These are phyloP conservation scores for Chiroxiphia lanceolata DNA, from an alignment of 2,797 vertebrate species.

Conservation along the genomic window DNA sequence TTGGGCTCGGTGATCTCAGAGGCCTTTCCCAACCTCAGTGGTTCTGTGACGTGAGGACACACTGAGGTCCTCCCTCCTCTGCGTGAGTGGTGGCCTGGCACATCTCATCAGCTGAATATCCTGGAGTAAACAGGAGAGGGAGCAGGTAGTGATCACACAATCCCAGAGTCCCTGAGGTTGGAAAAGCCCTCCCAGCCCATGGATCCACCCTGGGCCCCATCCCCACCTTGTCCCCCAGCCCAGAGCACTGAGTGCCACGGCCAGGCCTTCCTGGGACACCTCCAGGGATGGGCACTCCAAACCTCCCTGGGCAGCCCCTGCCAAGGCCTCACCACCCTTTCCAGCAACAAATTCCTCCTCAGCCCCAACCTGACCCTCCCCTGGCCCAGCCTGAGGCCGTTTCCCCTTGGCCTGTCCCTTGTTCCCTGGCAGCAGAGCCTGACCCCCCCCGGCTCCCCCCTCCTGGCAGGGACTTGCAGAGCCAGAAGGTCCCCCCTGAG, in stretches of 20 bases:
- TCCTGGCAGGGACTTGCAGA: not conserved
- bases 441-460: not conserved
- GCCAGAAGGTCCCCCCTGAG: not conserved
- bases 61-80: not conserved
- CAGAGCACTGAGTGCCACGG: fast-evolving
- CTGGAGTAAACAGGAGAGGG: not conserved
- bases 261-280: not conserved
- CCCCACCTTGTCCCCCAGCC: not conserved
- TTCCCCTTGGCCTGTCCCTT: not conserved
- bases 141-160: not conserved
- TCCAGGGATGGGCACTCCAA: not conserved
- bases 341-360: not conserved
- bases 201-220: fast-evolving
- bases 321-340: not conserved
- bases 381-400: not conserved
- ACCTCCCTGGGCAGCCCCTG: not conserved
- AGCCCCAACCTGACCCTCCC: fast-evolving
- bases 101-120: not conserved
- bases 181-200: not conserved
- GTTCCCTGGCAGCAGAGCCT: not conserved
- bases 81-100: not conserved
- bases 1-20: not conserved
- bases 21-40: not conserved
- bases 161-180: not conserved
- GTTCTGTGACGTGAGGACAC: not conserved